Evolutionary conservation across 2,797 vertebrate genomes (phyloP).

Genomic region (Sebastes taczanowskii): DNA sequence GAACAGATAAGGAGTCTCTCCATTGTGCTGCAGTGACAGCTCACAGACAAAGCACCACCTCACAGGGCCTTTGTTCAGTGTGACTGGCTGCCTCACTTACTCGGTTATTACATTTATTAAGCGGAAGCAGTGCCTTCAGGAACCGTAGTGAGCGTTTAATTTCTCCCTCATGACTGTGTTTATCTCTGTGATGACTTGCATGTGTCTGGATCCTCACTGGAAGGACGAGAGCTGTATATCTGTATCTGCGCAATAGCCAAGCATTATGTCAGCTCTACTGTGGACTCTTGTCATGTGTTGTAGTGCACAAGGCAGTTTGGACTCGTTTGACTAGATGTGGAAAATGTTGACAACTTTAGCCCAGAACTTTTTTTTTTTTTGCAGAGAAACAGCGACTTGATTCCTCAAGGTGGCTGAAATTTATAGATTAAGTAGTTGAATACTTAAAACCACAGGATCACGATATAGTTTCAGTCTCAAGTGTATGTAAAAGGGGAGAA

Average conservation of each 20-base stretch:
- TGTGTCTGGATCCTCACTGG: constrained; percentile 48
- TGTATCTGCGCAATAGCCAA: constrained; percentile 8
- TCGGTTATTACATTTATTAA: constrained; percentile 69
- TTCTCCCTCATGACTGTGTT: constrained; percentile 71
- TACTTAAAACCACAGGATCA: background rate
- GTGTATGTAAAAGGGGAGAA: background rate
- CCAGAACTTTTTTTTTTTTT: background rate
- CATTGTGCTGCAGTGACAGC: constrained; percentile 39
- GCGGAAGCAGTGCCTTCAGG: constrained; percentile 56
- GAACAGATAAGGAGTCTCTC: constrained; percentile 8
- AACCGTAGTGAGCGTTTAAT: constrained; percentile 59
- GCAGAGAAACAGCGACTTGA: background rate
- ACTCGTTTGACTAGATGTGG: constrained; percentile 15
- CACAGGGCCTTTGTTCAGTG: constrained; percentile 39
- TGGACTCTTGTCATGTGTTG: constrained; percentile 26
- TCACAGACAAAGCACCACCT: constrained; percentile 42
- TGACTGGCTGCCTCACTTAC: constrained; percentile 58
- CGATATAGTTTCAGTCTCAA: background rate
- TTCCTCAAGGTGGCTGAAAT: background rate
- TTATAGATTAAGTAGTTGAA: background rate
- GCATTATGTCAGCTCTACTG: constrained; percentile 19
- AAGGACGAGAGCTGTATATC: constrained; percentile 19
- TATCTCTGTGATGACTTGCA: constrained; percentile 60
- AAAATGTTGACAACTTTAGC: constrained; percentile 9
- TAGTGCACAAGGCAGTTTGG: background rate